Evolutionary conservation across 2,797 vertebrate species (phyloP), one percentile per base, ranked within the genome.

Genomic region (Tragopan temminckii): DNA sequence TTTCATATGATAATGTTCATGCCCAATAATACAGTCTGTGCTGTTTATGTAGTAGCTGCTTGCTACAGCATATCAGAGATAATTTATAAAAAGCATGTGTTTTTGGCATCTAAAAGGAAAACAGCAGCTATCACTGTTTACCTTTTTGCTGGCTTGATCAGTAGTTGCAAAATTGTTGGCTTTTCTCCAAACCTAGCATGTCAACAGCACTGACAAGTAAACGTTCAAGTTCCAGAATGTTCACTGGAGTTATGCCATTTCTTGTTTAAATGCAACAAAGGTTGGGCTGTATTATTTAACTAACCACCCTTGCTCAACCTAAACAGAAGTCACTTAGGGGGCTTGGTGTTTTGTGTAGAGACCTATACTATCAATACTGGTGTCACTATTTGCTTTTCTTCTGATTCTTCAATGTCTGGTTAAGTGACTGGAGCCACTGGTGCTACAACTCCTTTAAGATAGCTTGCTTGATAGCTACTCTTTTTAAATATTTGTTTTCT

Each of bases 401-500:
- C 17, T 75, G 40, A 58, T 74, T 72, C 53, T 61, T 24, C 36
- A 40, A 7, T 75, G 45, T 42, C 27, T 81, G 35, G 11, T 31
- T 80, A 87, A 84, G 57, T 71, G 31, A 70, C 50, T 2, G 6
- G 23, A 71, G 14, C 23, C 55, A 1, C 1, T 59, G 46, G 38
- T 83, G 69, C 62, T 76, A 83, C 35, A 68, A 18, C 27, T 81
- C 21, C 19, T 67, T 86, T 70, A 31, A 5, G 82, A n/a, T 46
- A 63, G 40, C 43, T 83, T 88, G 29, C 25, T 78, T 84, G 45
- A 35, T 52, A 45, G 63, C 45, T 86, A 42, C 21, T 62, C 7
- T 42, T 96, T 92, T 94, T 35, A 97, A 87, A 50, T 89, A 72
- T 71, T 92, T 80, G 69, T 52, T 70, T 84, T n/a, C 29, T 76